These are phyloP conservation scores for Deroplatys truncata DNA, from an alignment of 2,888 invertebrate genomes.

Conservation along the genomic window DNA sequence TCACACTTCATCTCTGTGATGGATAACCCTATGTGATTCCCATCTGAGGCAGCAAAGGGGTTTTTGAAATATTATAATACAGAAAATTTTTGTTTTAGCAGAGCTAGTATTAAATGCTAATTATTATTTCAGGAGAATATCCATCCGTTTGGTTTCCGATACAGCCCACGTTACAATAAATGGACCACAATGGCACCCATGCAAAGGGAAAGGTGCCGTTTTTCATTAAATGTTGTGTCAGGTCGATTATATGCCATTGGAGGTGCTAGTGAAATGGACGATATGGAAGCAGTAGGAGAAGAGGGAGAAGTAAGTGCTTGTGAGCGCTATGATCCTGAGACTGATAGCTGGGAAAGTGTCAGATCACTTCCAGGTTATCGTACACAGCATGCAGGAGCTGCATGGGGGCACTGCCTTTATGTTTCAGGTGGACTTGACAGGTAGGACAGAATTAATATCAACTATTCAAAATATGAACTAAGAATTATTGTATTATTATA, in stretches of 20 bases:
- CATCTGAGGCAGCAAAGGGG: too few species aligned
- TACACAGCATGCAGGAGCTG: constrained; percentile 56
- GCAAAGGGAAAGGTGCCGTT: constrained; percentile 61
- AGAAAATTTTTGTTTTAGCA: too few species aligned
- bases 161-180: constrained; percentile 56
- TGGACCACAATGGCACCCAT: constrained; percentile 67
- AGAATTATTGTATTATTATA: too few species aligned
- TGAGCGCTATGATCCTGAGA: constrained; percentile 56
- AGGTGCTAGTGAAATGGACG: constrained; percentile 57
- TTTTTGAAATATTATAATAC: too few species aligned
- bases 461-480: too few species aligned
- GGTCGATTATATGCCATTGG: constrained; percentile 59
- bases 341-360: constrained; percentile 57
- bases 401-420: constrained; percentile 40
- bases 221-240: constrained; percentile 58
- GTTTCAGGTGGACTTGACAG: constrained; percentile 39
- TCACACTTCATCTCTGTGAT: too few species aligned
- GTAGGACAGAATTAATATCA: not conserved
- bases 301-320: constrained; percentile 44
- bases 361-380: constrained; percentile 53
- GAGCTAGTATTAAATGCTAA: too few species aligned
- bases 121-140: constrained; percentile 54
- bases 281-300: constrained; percentile 34
- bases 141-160: constrained; percentile 68
- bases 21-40: too few species aligned